A percentile compares a stretch with the other conserved stretches of the same genome.
phyloP scores from a whole-genome alignment of 2,888 invertebrate genomes.

The Eupithecia tripunctaria region DNA sequence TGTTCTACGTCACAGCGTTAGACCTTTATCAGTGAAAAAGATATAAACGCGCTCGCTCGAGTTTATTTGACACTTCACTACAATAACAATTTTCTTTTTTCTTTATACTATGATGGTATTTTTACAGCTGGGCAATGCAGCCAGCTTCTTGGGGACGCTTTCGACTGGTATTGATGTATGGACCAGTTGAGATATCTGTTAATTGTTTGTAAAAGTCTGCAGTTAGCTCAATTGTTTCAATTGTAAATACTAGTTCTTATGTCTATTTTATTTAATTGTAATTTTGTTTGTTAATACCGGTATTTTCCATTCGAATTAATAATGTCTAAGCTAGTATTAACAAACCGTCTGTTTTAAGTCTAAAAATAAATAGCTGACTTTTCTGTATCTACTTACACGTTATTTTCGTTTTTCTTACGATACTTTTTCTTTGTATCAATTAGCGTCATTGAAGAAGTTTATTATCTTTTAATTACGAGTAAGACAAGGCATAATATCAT shows the following conservation, averaged over 20 bases:
- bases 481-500: not conserved
- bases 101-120: not conserved
- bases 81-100: not conserved
- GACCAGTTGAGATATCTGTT: too few species aligned
- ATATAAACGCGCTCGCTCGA: conserved; percentile 39
- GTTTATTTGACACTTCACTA: not conserved
- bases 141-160: too few species aligned
- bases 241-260: too few species aligned
- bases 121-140: too few species aligned
- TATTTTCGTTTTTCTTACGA: not conserved
- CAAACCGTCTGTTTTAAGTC: not conserved
- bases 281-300: too few species aligned
- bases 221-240: too few species aligned
- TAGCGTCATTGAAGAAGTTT: not conserved
- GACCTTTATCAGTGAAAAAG: conserved; percentile 29
- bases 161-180: too few species aligned
- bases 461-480: not conserved
- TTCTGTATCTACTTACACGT: not conserved
- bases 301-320: not conserved
- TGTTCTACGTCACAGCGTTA: not conserved
- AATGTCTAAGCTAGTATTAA: not conserved
- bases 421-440: not conserved
- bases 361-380: not conserved
- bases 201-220: too few species aligned
- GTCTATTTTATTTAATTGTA: too few species aligned